phyloP scores from a whole-genome alignment of 2,888 invertebrate genomes.

The Syrphus vitripennis region DNA sequence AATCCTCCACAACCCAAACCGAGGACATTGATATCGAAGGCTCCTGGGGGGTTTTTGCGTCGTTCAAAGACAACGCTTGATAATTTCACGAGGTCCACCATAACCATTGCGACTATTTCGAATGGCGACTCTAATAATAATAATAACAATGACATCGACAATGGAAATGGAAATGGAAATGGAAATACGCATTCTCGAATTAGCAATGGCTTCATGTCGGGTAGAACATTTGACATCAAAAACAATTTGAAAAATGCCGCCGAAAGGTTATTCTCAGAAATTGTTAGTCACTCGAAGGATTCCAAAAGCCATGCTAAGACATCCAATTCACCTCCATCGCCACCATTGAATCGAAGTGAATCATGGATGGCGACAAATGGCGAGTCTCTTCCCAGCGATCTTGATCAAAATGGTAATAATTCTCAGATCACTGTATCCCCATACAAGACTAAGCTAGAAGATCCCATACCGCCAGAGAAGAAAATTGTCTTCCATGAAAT shows the following conservation, averaged over 20 bases:
- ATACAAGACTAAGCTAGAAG: constrained; percentile 40
- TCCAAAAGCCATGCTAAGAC: constrained; percentile 47
- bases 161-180: background rate
- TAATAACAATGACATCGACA: constrained; percentile 39
- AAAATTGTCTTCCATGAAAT: constrained; percentile 84
- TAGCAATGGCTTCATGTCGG: constrained; percentile 73
- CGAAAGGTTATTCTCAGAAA: constrained; percentile 80
- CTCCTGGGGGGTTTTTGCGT: constrained; percentile 74
- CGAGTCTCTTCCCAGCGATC: constrained; percentile 13
- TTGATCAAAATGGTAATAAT: constrained; percentile 56
- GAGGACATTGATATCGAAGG: constrained; percentile 68
- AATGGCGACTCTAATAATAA: constrained; percentile 49
- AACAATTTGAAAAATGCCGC: constrained; percentile 80
- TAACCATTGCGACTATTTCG: constrained; percentile 31
- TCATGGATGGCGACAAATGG: constrained; percentile 37
- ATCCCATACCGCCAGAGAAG: constrained; percentile 78
- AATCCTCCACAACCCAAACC: constrained; percentile 67
- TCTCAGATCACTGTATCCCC: constrained; percentile 7
- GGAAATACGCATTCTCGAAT: constrained; percentile 42
- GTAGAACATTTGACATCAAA: constrained; percentile 79
- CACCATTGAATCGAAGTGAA: constrained; percentile 43
- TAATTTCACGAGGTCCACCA: constrained; percentile 72
- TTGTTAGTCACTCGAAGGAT: constrained; percentile 78
- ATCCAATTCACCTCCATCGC: constrained; percentile 13
- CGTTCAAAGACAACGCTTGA: constrained; percentile 79